Percentiles rank a stretch among this genome's conserved stretches.
Evolutionary conservation across 2,888 invertebrate species (phyloP).

Genomic region (Agonum fuliginosum): DNA sequence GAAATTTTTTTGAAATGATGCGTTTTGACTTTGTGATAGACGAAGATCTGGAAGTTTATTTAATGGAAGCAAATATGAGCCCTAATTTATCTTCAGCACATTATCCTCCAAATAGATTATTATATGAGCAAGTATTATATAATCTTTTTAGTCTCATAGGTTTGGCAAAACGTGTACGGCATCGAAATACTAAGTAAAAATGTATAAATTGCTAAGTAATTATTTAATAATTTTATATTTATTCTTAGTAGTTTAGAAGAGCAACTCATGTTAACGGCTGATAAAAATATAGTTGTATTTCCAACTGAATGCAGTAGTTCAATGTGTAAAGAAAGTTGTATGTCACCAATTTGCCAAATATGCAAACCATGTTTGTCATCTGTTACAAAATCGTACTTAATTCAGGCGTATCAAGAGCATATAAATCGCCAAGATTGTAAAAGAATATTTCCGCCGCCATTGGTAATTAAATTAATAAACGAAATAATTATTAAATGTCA

Average conservation of each 20-base stretch:
- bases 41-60: constrained; percentile 87
- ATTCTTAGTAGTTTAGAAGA: constrained; percentile 72
- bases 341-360: constrained; percentile 81
- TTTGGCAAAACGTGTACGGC: constrained; percentile 75
- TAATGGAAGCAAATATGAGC: constrained; percentile 99
- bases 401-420: constrained; percentile 86
- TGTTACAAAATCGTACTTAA: constrained; percentile 76
- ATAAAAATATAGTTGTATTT: constrained; percentile 87
- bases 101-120: constrained; percentile 88
- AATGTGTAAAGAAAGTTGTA: constrained; percentile 79
- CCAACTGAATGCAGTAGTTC: constrained; percentile 79
- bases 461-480: constrained; percentile 74
- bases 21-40: constrained; percentile 96
- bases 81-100: constrained; percentile 96
- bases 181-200: constrained; percentile 69
- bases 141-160: constrained; percentile 89
- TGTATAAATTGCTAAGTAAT: too few species aligned
- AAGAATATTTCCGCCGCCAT: constrained; percentile 86
- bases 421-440: constrained; percentile 86
- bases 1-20: constrained; percentile 95
- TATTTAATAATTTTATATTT: neutral
- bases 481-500: constrained; percentile 53
- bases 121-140: constrained; percentile 95
- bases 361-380: constrained; percentile 86
- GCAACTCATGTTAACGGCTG: constrained; percentile 81